A percentile compares a stretch with the other conserved stretches of the same genome.
These are phyloP conservation scores for Clarias macrocephalus DNA, from an alignment of 2,113 vertebrate species.

Conservation along the genomic window DNA sequence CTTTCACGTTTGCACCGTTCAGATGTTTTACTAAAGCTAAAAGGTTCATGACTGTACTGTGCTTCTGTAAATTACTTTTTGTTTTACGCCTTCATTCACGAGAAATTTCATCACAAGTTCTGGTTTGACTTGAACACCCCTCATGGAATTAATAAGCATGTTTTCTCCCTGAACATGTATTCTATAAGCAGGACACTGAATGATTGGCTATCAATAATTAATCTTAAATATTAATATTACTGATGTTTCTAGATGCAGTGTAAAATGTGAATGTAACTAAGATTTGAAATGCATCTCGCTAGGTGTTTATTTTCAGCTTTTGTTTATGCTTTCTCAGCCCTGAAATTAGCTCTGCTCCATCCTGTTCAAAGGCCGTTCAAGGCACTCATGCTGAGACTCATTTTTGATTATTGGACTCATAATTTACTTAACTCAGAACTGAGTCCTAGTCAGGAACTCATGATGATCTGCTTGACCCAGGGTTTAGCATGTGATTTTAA, in stretches of 20 bases:
- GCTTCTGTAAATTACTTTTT: no score
- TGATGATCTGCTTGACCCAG: not conserved
- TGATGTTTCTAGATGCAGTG: not conserved
- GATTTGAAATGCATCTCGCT: not conserved
- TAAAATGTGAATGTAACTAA: not conserved
- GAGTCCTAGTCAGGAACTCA: not conserved
- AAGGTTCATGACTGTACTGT: no score
- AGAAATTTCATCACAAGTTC: no score
- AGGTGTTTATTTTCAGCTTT: not conserved
- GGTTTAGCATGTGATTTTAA: not conserved
- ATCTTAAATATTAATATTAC: not conserved
- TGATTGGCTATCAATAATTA: not conserved
- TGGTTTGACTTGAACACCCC: no score
- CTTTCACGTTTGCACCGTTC: no score
- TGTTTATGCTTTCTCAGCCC: not conserved
- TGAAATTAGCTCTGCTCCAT: not conserved
- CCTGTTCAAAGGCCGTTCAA: not conserved
- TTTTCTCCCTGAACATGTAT: not conserved
- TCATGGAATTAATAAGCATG: not conserved
- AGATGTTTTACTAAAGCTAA: no score
- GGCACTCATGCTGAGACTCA: not conserved
- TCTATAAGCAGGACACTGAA: not conserved
- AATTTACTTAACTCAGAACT: not conserved
- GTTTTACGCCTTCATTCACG: no score
- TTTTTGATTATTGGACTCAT: not conserved